A percentile compares a stretch with the other conserved stretches of the same genome.
phyloP scores from a whole-genome alignment of 2,797 vertebrate genomes.

The Perodicticus potto region DNA sequence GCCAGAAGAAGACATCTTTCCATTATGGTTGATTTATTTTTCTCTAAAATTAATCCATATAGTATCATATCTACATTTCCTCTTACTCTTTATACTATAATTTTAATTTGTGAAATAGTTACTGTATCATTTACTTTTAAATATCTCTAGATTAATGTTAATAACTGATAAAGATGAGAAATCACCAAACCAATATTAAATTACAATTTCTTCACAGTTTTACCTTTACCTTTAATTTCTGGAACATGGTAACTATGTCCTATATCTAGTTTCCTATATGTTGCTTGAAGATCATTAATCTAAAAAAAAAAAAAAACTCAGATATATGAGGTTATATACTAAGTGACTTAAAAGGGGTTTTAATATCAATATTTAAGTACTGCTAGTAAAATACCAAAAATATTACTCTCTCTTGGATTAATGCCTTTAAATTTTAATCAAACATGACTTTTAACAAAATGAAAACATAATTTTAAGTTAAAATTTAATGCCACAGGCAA shows the following conservation, averaged over 20 bases:
- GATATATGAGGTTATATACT: background rate
- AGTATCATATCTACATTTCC: background rate
- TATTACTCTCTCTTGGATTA: conserved; percentile 3
- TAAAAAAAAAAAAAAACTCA: conserved; percentile 74
- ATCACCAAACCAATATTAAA: background rate
- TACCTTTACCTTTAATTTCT: conserved; percentile 85
- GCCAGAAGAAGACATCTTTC: background rate
- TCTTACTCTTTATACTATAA: conserved; percentile 11
- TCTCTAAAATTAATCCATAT: background rate
- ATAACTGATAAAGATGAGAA: background rate
- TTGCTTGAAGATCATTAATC: conserved; percentile 84
- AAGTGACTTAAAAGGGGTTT: conserved; percentile 21
- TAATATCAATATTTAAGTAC: conserved; percentile 52
- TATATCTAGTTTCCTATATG: conserved; percentile 68
- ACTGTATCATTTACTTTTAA: conserved; percentile 16
- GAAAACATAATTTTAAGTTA: background rate
- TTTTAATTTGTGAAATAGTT: conserved; percentile 52
- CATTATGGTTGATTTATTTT: background rate
- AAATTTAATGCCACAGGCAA: conserved; percentile 43
- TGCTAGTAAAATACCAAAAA: conserved; percentile 47
- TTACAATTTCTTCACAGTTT: background rate
- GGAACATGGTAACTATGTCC: conserved; percentile 14
- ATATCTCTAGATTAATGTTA: background rate
- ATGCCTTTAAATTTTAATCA: background rate
- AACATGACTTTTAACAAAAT: conserved; percentile 40